Evolutionary conservation across 1,140 invertebrate species (phyloP).

Genomic region (Drosophila sproati): DNA sequence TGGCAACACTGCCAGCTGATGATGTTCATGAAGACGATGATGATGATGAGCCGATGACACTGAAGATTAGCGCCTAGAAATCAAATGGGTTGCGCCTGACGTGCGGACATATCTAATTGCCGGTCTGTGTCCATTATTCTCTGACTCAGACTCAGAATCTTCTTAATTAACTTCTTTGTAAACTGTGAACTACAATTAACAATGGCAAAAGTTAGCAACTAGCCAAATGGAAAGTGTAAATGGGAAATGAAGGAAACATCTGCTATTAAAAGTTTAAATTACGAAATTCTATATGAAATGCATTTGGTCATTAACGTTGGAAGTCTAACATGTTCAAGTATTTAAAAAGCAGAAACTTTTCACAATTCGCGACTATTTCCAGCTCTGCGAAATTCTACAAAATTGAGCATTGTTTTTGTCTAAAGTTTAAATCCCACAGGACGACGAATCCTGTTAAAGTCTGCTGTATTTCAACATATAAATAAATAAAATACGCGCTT

Average conservation of each 20-base stretch:
- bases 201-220: constrained; percentile 23
- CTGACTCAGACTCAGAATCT: constrained; percentile 13
- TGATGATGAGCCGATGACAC: constrained; percentile 55
- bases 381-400: neutral
- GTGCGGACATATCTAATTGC: constrained; percentile 25
- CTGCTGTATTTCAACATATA: constrained; percentile 2
- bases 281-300: too few relatives aligned
- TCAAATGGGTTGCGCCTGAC: constrained; percentile 18
- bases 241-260: neutral
- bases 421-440: constrained; percentile 8
- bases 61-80: constrained; percentile 55
- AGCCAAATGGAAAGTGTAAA: constrained; percentile 45
- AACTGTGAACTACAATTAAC: constrained; percentile 29
- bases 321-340: neutral
- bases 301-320: neutral
- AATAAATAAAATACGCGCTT: constrained; percentile 57
- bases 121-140: constrained; percentile 17
- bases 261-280: too few relatives aligned
- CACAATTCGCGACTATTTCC: neutral
- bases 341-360: neutral
- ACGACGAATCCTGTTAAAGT: neutral
- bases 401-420: neutral
- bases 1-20: neutral
- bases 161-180: constrained; percentile 54
- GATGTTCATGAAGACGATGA: constrained; percentile 45